Base-by-base conservation (phyloP, 2,113 vertebrate species). In the Pterocles orientalis region DNA sequence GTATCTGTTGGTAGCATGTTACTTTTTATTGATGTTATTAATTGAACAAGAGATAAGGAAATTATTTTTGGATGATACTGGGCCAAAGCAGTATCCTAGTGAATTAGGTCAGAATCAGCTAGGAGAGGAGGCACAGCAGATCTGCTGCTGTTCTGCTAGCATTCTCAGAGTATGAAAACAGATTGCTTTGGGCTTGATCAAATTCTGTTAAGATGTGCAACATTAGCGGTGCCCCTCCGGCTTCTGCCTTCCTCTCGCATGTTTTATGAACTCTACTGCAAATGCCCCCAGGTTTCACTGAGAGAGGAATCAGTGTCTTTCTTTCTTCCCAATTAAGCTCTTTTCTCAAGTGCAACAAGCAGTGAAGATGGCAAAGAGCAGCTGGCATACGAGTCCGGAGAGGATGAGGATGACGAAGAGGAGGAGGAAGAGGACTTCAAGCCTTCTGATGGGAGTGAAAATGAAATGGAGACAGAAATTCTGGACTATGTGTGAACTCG, bases 391-490 rank as follows among this genome's bases (percentile, higher is more conserved):
- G 98, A 98, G 53, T 98, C 97, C 16, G 98, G 96, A 86, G 97
- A 98, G 48, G 98, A 98, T 1, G 98, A 98, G 9, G 98, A 99
- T 6, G 98, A 98, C 0, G 99, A 99, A 6, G 98, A 99, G 1
- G 99, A 98, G 4, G 99, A 99, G 1, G 99, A 99, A 14, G 99
- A 99, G 10, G 98, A 99, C 7, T 99, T 98, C 96, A 99, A 98
- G 88, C 98, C 98, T 1, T 99, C 99, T 0, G 99, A 99, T 16
- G 99, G 98, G 66, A 99, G 99, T 25, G 99, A 99, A 94, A 99
- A 99, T 28, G 99, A 99, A 97, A 99, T 99, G 99, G 99, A 99
- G 97, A 99, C 99, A 1, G 99, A 99, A 96, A 99, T 99, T 36
- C 96, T 99, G 60, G 99, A 99, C 96, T 99, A 99, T 3, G 98